Evolutionary conservation across 2,113 vertebrate genomes (phyloP).

Genomic region (Triplophysa tibetana): DNA sequence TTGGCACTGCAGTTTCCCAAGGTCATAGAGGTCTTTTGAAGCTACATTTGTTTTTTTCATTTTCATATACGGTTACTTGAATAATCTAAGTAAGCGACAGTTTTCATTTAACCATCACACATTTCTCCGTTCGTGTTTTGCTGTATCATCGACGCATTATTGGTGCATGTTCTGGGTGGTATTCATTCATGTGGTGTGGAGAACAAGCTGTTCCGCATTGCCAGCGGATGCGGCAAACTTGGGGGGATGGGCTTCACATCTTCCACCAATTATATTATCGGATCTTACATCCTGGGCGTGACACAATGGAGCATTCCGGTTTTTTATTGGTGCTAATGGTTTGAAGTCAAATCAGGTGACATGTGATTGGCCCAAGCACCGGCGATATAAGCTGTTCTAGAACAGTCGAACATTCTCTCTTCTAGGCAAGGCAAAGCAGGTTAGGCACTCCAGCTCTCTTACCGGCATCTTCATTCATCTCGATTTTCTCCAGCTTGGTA

Average conservation of each 20-base stretch:
- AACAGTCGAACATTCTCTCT: slow-evolving; percentile 37
- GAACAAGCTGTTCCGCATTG: slow-evolving; percentile 14
- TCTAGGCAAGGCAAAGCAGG: slow-evolving; percentile 47
- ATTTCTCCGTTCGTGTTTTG: neutral
- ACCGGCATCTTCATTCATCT: neutral
- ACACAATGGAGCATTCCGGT: no score
- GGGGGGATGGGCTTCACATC: neutral
- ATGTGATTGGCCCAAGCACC: slow-evolving; percentile 66
- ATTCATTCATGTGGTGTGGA: neutral
- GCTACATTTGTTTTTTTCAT: no score
- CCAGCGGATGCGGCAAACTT: neutral
- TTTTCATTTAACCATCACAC: neutral
- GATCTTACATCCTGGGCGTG: neutral
- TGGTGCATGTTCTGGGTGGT: neutral
- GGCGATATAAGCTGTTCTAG: slow-evolving; percentile 57
- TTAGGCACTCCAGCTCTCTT: slow-evolving; percentile 25
- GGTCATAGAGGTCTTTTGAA: neutral
- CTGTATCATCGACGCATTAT: neutral
- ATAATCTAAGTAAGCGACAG: no score
- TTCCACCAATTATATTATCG: neutral
- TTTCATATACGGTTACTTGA: no score
- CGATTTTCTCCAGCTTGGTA: slow-evolving; percentile 16
- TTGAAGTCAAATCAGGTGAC: neutral
- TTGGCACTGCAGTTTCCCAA: neutral
- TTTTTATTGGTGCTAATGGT: slow-evolving; percentile 58